Base-by-base conservation (phyloP, 2,113 vertebrate species). In the Scortum barcoo region DNA sequence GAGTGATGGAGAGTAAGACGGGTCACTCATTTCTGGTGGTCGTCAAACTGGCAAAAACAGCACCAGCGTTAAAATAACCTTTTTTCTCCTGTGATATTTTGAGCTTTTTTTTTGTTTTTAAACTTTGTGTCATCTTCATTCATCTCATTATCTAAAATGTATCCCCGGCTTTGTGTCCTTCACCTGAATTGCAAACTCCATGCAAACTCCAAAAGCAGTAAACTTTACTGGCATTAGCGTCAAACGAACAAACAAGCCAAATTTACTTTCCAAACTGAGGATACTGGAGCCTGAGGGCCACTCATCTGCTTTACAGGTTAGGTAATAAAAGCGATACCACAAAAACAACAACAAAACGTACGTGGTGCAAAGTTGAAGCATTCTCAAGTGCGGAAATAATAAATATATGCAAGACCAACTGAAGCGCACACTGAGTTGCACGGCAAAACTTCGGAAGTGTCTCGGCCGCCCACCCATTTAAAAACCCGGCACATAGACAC, bases 401-500 rank as follows among this genome's bases (percentile, higher is more conserved):
- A 78, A 58, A 78, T 22, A 78, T 22, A 53, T n/a, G 19, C 51
- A 22, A 66, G 7, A 40, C 28, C 50, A 36, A 20, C 14, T 24
- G 8, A 62, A 67, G n/a, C 13, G 61, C 7, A 5, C 22, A 40
- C 26, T 33, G n/a, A 51, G 20, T 53, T 20, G 19, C 16, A 62
- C 22, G 0, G 17, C 19, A 62, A 69, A 77, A 65, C 14, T 74
- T 50, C 4, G 1, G 4, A 54, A 40, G 48, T 30, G 38, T 71
- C 28, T 40, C 26, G 8, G 7, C 28, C 22, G 1, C 16, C 72
- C 72, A 24, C 20, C 26, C 24, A 28, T 46, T 68, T 46, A 58
- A 66, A 67, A 72, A 13, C 58, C 50, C 24, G 42, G 36, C 30
- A 38, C 72, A 69, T 2, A 28, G 16, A 76, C 68, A 74, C 38